Conservation (phyloP, 2,113 vertebrate species). For the Scytalopus superciliaris region DNA sequence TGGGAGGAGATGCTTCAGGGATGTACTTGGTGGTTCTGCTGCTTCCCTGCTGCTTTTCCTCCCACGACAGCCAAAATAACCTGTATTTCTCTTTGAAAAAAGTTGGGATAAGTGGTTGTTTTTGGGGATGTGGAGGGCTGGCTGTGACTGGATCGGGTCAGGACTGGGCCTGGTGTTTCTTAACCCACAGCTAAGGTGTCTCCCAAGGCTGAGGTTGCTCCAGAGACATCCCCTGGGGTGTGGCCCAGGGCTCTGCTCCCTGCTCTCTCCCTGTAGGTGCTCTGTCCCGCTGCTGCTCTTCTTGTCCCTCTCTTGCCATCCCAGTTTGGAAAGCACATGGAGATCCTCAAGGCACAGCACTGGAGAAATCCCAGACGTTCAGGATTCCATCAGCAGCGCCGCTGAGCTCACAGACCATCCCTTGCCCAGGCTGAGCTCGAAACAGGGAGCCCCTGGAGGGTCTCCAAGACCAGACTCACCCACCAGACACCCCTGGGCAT, state of each 20-base stretch:
- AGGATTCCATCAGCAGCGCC: accelerated
- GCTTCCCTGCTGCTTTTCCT: neutral
- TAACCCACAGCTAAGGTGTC: neutral
- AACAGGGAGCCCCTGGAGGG: neutral
- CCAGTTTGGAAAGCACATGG: accelerated
- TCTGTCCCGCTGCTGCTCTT: neutral
- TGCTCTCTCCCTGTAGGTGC: accelerated
- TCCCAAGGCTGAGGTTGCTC: neutral
- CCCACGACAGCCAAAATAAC: neutral
- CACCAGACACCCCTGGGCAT: accelerated
- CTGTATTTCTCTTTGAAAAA: neutral
- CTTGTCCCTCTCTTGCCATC: neutral
- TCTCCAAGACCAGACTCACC: neutral
- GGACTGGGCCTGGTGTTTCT: neutral
- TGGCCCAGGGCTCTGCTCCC: neutral
- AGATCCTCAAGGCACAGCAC: neutral
- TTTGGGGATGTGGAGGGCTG: neutral
- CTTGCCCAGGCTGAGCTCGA: neutral
- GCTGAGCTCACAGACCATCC: neutral
- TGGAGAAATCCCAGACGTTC: neutral
- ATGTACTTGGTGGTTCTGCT: neutral
- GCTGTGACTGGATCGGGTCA: accelerated
- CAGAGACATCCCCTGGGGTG: neutral
- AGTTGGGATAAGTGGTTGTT: neutral
- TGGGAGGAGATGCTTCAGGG: neutral